These are phyloP conservation scores for Pachycephala philippinensis DNA, from an alignment of 2,113 vertebrate species.

Conservation along the genomic window DNA sequence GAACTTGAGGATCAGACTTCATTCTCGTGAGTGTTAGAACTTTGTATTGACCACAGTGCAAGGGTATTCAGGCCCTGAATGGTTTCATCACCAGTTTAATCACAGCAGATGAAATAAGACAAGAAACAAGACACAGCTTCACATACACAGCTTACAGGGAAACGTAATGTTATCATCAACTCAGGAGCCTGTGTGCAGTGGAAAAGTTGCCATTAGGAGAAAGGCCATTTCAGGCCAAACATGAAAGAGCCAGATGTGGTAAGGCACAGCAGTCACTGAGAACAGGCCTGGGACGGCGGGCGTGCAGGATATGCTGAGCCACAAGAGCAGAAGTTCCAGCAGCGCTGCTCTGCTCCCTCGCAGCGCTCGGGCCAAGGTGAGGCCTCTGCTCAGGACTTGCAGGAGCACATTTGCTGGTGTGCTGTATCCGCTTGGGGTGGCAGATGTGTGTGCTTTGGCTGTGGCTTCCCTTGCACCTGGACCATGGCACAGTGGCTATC, in stretches of 20 bases:
- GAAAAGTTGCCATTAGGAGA: background rate
- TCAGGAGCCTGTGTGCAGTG: background rate
- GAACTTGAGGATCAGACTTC: background rate
- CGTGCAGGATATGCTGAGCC: background rate
- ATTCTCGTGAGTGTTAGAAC: background rate
- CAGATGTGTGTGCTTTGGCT: background rate
- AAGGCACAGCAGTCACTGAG: background rate
- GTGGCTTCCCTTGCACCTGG: background rate
- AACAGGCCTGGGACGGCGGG: background rate
- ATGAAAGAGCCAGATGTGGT: background rate
- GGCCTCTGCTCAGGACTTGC: background rate
- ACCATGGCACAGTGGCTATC: fast-evolving
- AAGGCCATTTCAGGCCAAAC: conserved; percentile 20
- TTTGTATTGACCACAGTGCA: background rate
- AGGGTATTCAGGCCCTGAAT: background rate
- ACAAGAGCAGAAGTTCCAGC: background rate
- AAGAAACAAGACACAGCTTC: background rate
- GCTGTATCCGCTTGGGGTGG: background rate
- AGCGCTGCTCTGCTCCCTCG: background rate
- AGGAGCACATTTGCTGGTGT: background rate
- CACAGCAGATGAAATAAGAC: background rate
- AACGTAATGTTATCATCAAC: background rate
- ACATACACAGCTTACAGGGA: background rate
- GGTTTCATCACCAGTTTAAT: background rate
- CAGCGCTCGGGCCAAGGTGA: fast-evolving